Conservation (phyloP, 2,113 vertebrate genomes). For the Dinomys branickii region DNA sequence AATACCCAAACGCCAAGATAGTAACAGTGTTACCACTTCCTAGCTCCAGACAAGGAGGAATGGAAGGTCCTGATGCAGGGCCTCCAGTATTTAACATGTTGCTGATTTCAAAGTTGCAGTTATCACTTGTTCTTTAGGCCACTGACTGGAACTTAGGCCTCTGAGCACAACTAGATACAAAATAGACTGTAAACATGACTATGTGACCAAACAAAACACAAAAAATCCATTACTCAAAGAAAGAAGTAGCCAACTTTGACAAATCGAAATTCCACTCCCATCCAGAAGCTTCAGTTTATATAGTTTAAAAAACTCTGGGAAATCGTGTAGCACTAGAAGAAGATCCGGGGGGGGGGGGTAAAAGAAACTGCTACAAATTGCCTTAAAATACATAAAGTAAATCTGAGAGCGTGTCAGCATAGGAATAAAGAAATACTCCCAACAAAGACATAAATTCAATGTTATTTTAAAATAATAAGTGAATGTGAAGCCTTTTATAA, state of each 20-base stretch:
- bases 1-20: background rate
- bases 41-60: background rate
- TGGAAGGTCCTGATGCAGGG: background rate
- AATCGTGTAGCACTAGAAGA: background rate
- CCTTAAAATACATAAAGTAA: background rate
- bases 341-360: background rate
- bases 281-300: background rate
- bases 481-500: background rate
- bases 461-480: constrained; percentile 10
- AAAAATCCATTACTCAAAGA: background rate
- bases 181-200: background rate
- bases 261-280: background rate
- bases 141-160: background rate
- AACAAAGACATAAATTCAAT: background rate
- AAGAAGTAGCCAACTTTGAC: background rate
- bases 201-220: background rate
- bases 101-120: background rate
- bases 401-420: background rate
- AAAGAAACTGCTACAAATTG: background rate
- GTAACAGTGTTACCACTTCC: background rate
- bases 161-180: background rate
- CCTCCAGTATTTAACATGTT: background rate
- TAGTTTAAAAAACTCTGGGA: background rate
- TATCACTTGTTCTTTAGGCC: background rate
- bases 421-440: background rate